Evolutionary conservation across 2,888 invertebrate species (phyloP).

Genomic region (Salpingus planirostris): DNA sequence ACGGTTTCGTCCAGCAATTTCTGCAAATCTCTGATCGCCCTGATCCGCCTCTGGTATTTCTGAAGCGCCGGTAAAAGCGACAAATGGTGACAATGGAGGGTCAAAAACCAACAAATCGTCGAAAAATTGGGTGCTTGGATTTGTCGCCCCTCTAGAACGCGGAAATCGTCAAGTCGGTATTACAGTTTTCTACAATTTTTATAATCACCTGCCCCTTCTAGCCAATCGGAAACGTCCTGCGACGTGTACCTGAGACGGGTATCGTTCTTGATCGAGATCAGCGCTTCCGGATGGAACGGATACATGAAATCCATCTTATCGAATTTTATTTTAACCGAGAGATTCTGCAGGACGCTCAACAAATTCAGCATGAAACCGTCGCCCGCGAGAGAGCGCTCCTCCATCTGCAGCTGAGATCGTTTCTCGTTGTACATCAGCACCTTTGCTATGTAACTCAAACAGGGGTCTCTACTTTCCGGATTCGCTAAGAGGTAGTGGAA

Average conservation of each 20-base stretch:
- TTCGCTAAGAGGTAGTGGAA: constrained; percentile 79
- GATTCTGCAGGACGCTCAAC: constrained; percentile 79
- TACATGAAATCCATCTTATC: constrained; percentile 85
- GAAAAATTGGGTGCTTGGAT: constrained; percentile 80
- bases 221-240: constrained; percentile 73
- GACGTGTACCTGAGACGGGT: constrained; percentile 77
- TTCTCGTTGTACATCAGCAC: constrained; percentile 76
- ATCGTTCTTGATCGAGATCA: constrained; percentile 66
- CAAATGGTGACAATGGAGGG: constrained; percentile 88
- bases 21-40: constrained; percentile 76
- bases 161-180: constrained; percentile 2
- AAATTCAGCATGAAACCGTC: constrained; percentile 96
- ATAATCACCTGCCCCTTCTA: constrained; percentile 53
- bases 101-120: constrained; percentile 95
- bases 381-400: constrained; percentile 77
- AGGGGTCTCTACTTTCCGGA: constrained; percentile 66
- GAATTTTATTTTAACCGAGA: constrained; percentile 82
- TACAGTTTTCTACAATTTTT: neutral
- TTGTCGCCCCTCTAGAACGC: constrained; percentile 43
- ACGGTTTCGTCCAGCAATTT: constrained; percentile 79
- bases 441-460: constrained; percentile 70
- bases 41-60: constrained; percentile 66
- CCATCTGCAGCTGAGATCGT: constrained; percentile 81
- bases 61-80: constrained; percentile 83
- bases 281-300: constrained; percentile 72